Conservation (phyloP, 1,140 invertebrate species). For the Anastrepha obliqua region DNA sequence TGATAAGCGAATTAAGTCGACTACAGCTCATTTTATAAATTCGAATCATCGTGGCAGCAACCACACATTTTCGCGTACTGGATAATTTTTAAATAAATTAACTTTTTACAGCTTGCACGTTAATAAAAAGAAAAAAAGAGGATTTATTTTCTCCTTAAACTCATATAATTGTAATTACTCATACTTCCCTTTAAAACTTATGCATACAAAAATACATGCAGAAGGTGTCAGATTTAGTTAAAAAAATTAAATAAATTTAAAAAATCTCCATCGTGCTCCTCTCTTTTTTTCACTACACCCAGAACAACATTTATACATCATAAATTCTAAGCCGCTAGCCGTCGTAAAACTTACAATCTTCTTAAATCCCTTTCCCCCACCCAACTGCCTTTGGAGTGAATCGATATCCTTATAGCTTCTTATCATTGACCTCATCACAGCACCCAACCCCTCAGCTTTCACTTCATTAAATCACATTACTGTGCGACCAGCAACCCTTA, state of each 20-base stretch:
- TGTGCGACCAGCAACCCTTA: neutral
- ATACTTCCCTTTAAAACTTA: too few species aligned
- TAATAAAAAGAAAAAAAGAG: too few species aligned
- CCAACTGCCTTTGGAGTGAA: neutral
- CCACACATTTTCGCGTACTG: too few species aligned
- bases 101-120: too few species aligned
- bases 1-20: too few species aligned
- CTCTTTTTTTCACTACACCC: too few species aligned
- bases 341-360: neutral
- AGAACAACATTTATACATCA: neutral
- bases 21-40: too few species aligned
- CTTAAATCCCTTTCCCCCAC: neutral
- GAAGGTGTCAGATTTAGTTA: neutral
- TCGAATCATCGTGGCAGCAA: too few species aligned
- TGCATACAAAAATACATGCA: too few species aligned
- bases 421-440: neutral
- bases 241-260: neutral
- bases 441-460: neutral
- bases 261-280: neutral
- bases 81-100: too few species aligned
- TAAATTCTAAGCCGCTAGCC: neutral
- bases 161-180: too few species aligned
- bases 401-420: neutral
- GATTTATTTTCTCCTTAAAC: too few species aligned
- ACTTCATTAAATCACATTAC: slow-evolving; percentile 8